Conservation (phyloP, 1,140 invertebrate species). For the Cydia strobilella region DNA sequence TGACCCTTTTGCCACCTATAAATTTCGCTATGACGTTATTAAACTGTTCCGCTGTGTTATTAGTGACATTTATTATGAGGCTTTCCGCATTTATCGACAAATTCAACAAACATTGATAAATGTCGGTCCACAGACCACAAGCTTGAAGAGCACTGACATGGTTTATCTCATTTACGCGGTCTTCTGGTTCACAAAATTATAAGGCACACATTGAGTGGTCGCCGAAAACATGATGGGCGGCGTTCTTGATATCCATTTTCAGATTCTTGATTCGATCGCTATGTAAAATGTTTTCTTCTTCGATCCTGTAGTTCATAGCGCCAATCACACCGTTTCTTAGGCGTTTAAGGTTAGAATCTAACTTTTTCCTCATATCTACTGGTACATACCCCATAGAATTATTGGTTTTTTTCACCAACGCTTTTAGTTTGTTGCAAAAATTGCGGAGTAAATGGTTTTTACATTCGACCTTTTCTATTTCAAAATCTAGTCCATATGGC, state of each 20-base stretch:
- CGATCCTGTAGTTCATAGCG: background rate
- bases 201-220: conserved; percentile 25
- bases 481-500: background rate
- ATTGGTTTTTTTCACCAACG: background rate
- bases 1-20: conserved; percentile 35
- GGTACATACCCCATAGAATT: background rate
- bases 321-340: background rate
- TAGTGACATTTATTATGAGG: conserved; percentile 18
- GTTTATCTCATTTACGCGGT: background rate
- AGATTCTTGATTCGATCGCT: background rate
- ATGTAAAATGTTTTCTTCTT: background rate
- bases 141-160: background rate
- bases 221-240: conserved; percentile 33
- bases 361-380: background rate
- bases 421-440: background rate
- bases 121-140: background rate
- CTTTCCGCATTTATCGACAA: background rate
- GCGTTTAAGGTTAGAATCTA: background rate
- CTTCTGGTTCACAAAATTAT: conserved; percentile 23
- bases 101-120: background rate
- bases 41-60: conserved; percentile 35
- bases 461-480: background rate
- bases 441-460: conserved; percentile 11
- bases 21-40: conserved; percentile 26
- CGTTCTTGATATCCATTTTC: conserved; percentile 22